Base-by-base conservation (phyloP, 2,113 vertebrate species). In the Lepus americanus region DNA sequence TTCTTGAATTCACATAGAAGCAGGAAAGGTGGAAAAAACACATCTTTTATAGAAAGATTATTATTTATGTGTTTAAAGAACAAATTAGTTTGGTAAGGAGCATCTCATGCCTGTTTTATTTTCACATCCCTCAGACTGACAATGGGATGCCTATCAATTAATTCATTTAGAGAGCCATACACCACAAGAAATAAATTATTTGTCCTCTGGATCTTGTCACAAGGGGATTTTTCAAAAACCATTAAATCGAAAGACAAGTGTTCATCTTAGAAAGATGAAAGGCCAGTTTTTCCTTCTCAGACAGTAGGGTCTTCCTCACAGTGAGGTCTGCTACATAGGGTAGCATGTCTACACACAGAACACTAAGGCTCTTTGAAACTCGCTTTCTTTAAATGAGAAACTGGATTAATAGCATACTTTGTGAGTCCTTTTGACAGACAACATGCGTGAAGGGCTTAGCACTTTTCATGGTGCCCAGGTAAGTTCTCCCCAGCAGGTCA, bases 191-290 rank as follows among this genome's bases (percentile, higher is more conserved):
- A 97, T 97, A 97, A 97, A 97, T 97, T 97, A 97, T 97, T 97
- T 97, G 97, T 97, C 96, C 96, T 97, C 96, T 97, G 95, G 96
- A 97, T 95, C 96, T 97, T 96, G 96, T 97, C 97, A 97, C 96
- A 96, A 90, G 97, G 91, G 97, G 91, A 95, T 96, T 97, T 94
- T 94, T 83, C 33, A 92, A 96, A 97, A 97, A 97, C 82, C 94
- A 96, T 97, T 97, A 97, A 95, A 97, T 70, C 84, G 91, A 94
- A 95, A 96, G 96, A 86, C 89, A 96, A 97, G 82, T 95, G 89
- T 69, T 97, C 92, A 92, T 97, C 88, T 89, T 90, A 61, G 66
- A 51, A 93, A 97, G 86, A 95, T 91, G 93, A 97, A 95, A 97
- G 97, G 91, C 91, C 95, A 95, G 25, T 92, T 93, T 67, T 31